Conservation (phyloP, 2,113 vertebrate genomes). For the Pterophyllum scalare region DNA sequence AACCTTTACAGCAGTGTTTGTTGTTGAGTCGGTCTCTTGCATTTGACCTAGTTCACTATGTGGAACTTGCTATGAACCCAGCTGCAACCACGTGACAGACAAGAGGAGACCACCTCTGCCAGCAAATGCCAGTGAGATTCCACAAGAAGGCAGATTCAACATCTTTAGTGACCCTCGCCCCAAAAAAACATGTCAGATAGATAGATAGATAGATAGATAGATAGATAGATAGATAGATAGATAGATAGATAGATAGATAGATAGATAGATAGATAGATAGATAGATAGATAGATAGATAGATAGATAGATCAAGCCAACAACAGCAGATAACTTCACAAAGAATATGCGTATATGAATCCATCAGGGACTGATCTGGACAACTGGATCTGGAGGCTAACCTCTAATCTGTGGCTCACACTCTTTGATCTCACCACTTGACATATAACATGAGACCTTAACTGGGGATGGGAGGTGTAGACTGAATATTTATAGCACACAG, state of each 20-base stretch:
- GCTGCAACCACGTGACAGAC: slow-evolving; percentile 38
- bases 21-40: slow-evolving; percentile 5
- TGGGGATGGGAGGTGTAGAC: slow-evolving; percentile 50
- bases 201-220: too few relatives aligned
- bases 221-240: too few relatives aligned
- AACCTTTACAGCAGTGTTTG: slow-evolving; percentile 46
- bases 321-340: background rate
- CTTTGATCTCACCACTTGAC: slow-evolving; percentile 60
- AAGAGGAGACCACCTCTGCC: slow-evolving; percentile 25
- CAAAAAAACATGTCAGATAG: background rate
- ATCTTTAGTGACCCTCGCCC: background rate
- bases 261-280: too few relatives aligned
- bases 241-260: too few relatives aligned
- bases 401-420: background rate
- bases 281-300: too few relatives aligned
- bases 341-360: background rate
- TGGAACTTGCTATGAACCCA: background rate
- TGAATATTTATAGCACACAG: slow-evolving; percentile 70
- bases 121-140: background rate
- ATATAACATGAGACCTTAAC: slow-evolving; percentile 64
- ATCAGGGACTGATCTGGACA: background rate
- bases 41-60: slow-evolving; percentile 24
- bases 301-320: too few relatives aligned
- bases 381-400: background rate
- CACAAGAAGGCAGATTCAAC: background rate